Percentiles rank a stretch among this genome's conserved stretches.
Evolutionary conservation across 1,140 invertebrate genomes (phyloP).

Genomic region (Tenebrio molitor): DNA sequence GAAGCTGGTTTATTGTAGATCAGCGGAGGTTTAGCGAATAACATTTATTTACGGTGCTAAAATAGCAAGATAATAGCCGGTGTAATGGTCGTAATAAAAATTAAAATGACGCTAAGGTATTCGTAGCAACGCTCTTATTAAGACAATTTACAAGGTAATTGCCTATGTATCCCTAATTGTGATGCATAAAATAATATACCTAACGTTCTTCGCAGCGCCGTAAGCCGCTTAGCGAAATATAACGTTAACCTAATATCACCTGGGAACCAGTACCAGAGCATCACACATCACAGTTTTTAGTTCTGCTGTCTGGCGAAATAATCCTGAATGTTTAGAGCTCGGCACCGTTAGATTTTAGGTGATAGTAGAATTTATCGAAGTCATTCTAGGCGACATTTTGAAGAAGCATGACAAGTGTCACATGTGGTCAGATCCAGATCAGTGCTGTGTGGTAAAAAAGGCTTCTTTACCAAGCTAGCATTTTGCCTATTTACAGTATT

Average conservation of each 20-base stretch:
- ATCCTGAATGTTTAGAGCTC: conserved; percentile 3
- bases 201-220: conserved; percentile 22
- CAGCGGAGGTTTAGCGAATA: background rate
- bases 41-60: conserved; percentile 22
- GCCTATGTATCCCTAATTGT: conserved; percentile 30
- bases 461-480: too few species aligned
- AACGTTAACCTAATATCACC: conserved; percentile 20
- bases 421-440: too few species aligned
- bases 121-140: conserved; percentile 31
- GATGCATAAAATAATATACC: conserved; percentile 34
- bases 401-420: too few species aligned
- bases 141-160: conserved; percentile 38
- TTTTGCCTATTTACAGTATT: too few species aligned
- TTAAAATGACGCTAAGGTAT: conserved; percentile 17
- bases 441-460: too few species aligned
- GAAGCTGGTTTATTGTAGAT: background rate
- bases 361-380: too few species aligned
- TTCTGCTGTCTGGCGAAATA: conserved; percentile 16
- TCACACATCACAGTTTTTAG: background rate
- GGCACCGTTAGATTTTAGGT: too few species aligned
- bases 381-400: too few species aligned
- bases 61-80: conserved; percentile 5
- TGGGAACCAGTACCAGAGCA: background rate
- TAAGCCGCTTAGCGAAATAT: conserved; percentile 29
- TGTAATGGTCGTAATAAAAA: conserved; percentile 9